These are phyloP conservation scores for roundworm (Caenorhabditis elegans) DNA, from an alignment of 1,140 invertebrate species.

Conservation along the genomic window WBcel235 BX284603.4:8500001-8500500, in stretches of 20 bases:
- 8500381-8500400: not conserved
- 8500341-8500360: not conserved
- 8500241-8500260: not conserved
- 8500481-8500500: too few species aligned
- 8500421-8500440: not conserved
- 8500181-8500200: not conserved
- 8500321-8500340: not conserved
- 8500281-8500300: not conserved
- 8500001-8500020: not conserved
- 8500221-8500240: not conserved
- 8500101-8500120: not conserved
- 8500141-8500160: conserved; percentile 19
- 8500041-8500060: not conserved
- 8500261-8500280: not conserved
- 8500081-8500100: not conserved
- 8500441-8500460: not conserved
- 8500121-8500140: not conserved
- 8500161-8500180: conserved; percentile 23
- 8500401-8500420: not conserved
- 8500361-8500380: not conserved
- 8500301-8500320: not conserved
- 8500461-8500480: not conserved
- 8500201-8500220: not conserved
- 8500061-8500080: not conserved
- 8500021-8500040: not conserved